Base-by-base conservation (phyloP, 2,888 invertebrate genomes). In the Pseudococcus jackbeardsleyi region DNA sequence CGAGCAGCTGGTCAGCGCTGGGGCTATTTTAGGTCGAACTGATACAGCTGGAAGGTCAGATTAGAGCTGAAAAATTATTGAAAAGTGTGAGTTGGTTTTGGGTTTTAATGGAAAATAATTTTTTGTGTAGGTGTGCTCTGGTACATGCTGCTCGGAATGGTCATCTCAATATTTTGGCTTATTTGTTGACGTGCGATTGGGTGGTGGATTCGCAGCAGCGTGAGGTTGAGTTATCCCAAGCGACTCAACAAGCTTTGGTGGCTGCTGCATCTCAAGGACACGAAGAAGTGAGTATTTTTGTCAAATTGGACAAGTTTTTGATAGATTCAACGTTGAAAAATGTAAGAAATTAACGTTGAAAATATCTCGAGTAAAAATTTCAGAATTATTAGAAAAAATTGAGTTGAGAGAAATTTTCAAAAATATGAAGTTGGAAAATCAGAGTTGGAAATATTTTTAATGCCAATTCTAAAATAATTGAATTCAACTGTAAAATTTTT, bases 141-240 rank as follows among this genome's bases (percentile, higher is more conserved):
- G 96, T 98, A 0, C 97, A 98, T 91, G 98, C 98, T 0, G 97
- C 98, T 0, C 94, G 96, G 90, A 95, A 95, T 90, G 98, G 98
- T 0, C 96, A 96, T 91, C 92, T 97, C 64, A 96, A 96, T 89
- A 96, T 98, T 1, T 96, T 98, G 0, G 96, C 96, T 64, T 97
- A 97, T 91, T 93, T 98, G 33, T 92, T 98, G 39, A 96, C 97
- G 26, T 97, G 96, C 91, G 96, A 97, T 90, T 96, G 98, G 95
- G 93, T 95, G 12, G 91, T 92, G 3, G 91, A 93, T 90, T 85
- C 92, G 90, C 90, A 92, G 89, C 90, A 92, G 46, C 86, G 89
- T 17, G 95, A 95, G 89, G 94, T 96, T 42, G 94, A 94, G 26
- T 92, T 96, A 5, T 93, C 94, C 1, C 95, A 96, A 89, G 97